A percentile compares a stretch with the other conserved stretches of the same genome.
Evolutionary conservation across 2,888 invertebrate species (phyloP).

Genomic region (Meliscaeva auricollis): DNA sequence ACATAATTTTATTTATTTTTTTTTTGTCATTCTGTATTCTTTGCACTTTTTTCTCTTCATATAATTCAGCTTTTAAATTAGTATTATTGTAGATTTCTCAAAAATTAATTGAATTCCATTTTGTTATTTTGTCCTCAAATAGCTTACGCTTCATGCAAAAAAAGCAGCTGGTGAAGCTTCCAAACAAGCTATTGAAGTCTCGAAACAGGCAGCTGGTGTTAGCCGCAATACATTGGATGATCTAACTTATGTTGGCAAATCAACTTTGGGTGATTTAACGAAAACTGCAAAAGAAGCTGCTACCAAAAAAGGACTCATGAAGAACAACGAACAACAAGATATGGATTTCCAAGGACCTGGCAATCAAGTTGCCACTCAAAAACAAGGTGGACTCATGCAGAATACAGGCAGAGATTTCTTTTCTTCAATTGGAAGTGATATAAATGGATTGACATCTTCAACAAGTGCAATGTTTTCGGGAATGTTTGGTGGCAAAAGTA

Average conservation of each 20-base stretch:
- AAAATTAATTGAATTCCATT: background rate
- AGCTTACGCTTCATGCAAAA: conserved; percentile 94
- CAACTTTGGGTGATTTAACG: conserved; percentile 94
- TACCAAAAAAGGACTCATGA: conserved; percentile 91
- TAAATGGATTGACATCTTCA: conserved; percentile 96
- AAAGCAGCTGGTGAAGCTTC: conserved; percentile 95
- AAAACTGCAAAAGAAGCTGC: conserved; percentile 96
- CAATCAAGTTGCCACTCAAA: conserved; percentile 82
- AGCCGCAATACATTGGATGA: conserved; percentile 95
- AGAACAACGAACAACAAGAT: conserved; percentile 85
- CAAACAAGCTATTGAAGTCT: conserved; percentile 93
- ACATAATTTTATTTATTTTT: background rate
- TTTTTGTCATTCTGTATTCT: conserved; percentile 8
- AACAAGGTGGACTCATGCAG: conserved; percentile 84
- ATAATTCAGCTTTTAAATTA: background rate
- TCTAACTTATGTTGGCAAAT: conserved; percentile 94
- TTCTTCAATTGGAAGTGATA: conserved; percentile 95
- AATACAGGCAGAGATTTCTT: conserved; percentile 92
- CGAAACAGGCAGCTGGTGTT: conserved; percentile 94
- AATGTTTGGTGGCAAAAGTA: conserved; percentile 92
- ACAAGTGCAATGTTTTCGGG: conserved; percentile 97
- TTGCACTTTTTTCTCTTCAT: conserved; percentile 1
- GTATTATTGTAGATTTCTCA: background rate
- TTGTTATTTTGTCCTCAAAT: background rate
- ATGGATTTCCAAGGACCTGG: conserved; percentile 76